phyloP scores from a whole-genome alignment of 2,888 invertebrate genomes.

The Harmothoe impar region DNA sequence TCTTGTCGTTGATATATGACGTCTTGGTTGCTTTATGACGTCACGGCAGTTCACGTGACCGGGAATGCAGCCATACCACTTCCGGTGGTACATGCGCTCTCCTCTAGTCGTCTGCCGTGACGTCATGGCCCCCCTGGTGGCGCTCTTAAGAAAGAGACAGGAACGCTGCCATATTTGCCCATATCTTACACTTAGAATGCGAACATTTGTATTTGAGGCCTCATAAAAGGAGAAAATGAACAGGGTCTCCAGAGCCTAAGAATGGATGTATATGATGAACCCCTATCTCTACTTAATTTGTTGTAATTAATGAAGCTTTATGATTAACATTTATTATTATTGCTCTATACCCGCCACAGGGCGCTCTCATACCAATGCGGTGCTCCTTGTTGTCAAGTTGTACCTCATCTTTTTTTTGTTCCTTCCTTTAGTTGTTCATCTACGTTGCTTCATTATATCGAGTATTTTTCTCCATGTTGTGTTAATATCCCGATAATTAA shows the following conservation, averaged over 20 bases:
- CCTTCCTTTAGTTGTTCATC: not conserved
- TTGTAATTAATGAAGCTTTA: too few species aligned
- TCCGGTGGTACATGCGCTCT: not conserved
- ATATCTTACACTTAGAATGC: too few species aligned
- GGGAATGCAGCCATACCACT: not conserved
- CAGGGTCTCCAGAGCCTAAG: too few species aligned
- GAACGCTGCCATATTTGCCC: not conserved
- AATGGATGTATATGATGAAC: not conserved
- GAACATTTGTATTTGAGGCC: too few species aligned
- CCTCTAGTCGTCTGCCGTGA: not conserved
- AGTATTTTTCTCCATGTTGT: not conserved
- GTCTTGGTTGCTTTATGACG: too few species aligned
- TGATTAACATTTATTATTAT: not conserved
- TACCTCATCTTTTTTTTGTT: not conserved
- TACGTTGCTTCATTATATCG: not conserved
- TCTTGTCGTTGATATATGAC: not conserved
- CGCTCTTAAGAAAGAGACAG: not conserved
- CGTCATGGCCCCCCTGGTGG: not conserved
- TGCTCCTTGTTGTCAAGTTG: constrained; percentile 9
- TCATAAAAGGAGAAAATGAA: too few species aligned
- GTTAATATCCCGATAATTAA: constrained; percentile 17
- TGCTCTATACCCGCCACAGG: not conserved
- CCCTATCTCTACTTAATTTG: not conserved
- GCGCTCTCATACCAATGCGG: not conserved
- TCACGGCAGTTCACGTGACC: not conserved